Percentiles rank a stretch among this genome's conserved stretches.
These are phyloP conservation scores for Microctonus hyperodae DNA, from an alignment of 2,888 invertebrate genomes.

Conservation along the genomic window DNA sequence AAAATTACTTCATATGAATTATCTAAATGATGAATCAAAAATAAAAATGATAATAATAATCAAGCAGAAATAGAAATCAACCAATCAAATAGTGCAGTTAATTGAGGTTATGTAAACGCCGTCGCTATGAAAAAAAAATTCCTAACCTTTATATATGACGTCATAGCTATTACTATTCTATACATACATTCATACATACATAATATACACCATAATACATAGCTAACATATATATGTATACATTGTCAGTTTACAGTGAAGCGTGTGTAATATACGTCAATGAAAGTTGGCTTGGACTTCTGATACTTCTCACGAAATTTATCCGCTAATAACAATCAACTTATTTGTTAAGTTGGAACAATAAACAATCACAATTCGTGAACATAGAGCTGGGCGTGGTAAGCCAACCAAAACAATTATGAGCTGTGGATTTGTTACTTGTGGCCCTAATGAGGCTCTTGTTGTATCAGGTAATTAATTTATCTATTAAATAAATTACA, in stretches of 20 bases:
- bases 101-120: constrained; percentile 6
- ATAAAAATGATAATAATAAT: neutral
- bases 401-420: constrained; percentile 58
- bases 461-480: constrained; percentile 85
- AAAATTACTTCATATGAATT: no score
- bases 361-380: constrained; percentile 19
- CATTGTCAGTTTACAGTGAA: neutral
- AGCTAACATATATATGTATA: constrained; percentile 5
- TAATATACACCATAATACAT: no score
- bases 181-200: neutral
- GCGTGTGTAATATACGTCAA: no score
- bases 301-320: no score
- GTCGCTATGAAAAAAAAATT: neutral
- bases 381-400: constrained; percentile 17
- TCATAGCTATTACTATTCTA: neutral
- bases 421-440: constrained; percentile 92
- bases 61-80: neutral
- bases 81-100: neutral
- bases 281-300: no score
- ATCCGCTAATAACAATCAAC: neutral
- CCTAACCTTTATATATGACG: neutral
- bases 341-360: neutral
- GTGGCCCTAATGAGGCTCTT: constrained; percentile 93
- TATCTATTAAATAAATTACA: neutral
- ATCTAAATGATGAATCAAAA: no score